phyloP scores from a whole-genome alignment of 2,113 vertebrate genomes.

The Kryptolebias marmoratus region DNA sequence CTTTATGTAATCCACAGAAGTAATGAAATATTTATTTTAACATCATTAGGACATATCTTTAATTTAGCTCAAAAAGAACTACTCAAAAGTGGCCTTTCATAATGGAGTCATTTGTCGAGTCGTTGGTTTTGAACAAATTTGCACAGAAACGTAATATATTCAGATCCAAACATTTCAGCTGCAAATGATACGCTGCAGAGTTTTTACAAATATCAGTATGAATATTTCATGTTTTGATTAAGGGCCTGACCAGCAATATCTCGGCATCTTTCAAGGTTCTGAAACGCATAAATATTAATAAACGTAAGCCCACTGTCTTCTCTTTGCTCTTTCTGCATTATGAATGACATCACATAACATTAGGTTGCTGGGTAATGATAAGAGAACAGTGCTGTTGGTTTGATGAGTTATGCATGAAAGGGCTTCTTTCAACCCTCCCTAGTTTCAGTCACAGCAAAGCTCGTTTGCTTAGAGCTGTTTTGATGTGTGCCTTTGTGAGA shows the following conservation, averaged over 20 bases:
- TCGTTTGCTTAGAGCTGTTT: conserved; percentile 67
- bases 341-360: conserved; percentile 76
- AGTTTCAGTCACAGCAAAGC: conserved; percentile 51
- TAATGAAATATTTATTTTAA: conserved; percentile 10
- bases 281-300: conserved; percentile 69
- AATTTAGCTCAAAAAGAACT: conserved; percentile 9
- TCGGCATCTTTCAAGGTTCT: conserved; percentile 63
- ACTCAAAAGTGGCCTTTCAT: conserved; percentile 5
- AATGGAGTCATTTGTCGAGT: conserved; percentile 31
- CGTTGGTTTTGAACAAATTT: conserved; percentile 38
- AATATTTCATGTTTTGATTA: conserved; percentile 67
- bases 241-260: conserved; percentile 44
- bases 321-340: conserved; percentile 73
- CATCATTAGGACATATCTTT: neutral
- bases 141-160: conserved; percentile 22
- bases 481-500: conserved; percentile 66
- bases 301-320: conserved; percentile 64
- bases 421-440: conserved; percentile 65
- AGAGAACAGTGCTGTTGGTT: conserved; percentile 69
- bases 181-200: conserved; percentile 40
- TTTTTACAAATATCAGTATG: conserved; percentile 60
- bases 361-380: conserved; percentile 73
- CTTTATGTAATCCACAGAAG: neutral
- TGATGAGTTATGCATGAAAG: conserved; percentile 79
- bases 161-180: conserved; percentile 38